A percentile compares a stretch with the other conserved stretches of the same genome.
phyloP scores from a whole-genome alignment of 2,797 vertebrate species.

The Alfaro cultratus region DNA sequence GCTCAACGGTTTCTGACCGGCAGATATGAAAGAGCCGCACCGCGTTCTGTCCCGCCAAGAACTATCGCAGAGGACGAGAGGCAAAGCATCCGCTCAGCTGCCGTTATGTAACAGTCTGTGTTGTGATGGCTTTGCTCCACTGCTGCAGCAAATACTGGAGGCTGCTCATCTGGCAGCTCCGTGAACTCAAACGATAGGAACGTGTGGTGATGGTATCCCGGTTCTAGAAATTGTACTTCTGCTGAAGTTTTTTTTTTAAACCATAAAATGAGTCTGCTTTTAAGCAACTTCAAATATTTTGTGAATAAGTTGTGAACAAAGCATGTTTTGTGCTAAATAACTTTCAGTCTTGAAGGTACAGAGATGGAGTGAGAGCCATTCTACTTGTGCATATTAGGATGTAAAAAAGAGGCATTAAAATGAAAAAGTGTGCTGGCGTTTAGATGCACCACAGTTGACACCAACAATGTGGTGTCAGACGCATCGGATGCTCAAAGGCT shows the following conservation, averaged over 20 bases:
- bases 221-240: neutral
- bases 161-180: constrained; percentile 48
- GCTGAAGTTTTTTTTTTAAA: neutral
- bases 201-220: neutral
- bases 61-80: constrained; percentile 23
- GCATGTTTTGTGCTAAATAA: neutral
- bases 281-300: neutral
- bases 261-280: neutral
- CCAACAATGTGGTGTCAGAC: neutral
- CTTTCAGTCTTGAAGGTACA: neutral
- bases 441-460: neutral
- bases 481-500: neutral
- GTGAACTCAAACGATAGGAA: constrained; percentile 22
- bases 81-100: constrained; percentile 44
- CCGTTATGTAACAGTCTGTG: constrained; percentile 67
- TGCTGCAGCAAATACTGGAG: constrained; percentile 45
- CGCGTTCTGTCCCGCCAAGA: constrained; percentile 9
- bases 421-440: neutral
- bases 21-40: constrained; percentile 13
- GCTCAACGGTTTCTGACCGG: constrained; percentile 29
- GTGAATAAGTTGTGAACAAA: neutral
- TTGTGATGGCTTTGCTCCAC: constrained; percentile 53
- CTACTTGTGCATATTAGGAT: neutral
- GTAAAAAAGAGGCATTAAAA: neutral
- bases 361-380: neutral